Percentiles rank a stretch among this genome's conserved stretches.
Evolutionary conservation across 2,888 invertebrate species (phyloP).

Genomic region (Fragum sueziense): DNA sequence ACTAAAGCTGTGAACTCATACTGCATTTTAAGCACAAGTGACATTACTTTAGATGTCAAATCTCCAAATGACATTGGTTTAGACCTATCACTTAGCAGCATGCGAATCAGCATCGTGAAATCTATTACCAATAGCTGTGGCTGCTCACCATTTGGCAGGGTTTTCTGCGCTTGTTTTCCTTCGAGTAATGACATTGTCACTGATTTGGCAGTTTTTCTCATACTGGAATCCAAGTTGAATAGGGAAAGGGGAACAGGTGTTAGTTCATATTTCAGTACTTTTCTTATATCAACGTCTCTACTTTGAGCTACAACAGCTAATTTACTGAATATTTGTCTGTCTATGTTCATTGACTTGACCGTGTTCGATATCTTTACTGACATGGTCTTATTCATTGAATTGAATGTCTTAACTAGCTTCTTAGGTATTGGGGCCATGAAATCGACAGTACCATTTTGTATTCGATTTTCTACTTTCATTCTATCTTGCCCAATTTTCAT

Average conservation of each 20-base stretch:
- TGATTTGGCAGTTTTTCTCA: slow-evolving; percentile 16
- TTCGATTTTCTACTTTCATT: slow-evolving; percentile 3
- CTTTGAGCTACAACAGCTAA: slow-evolving; percentile 21
- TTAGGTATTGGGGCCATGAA: slow-evolving; percentile 17
- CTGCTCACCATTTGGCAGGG: no score
- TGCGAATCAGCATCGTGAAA: no score
- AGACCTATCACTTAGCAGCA: no score
- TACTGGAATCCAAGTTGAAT: slow-evolving; percentile 23
- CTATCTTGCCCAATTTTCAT: background rate
- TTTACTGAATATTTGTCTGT: slow-evolving; percentile 27
- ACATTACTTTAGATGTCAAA: no score
- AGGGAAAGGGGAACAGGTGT: slow-evolving; percentile 17
- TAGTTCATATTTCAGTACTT: slow-evolving; percentile 12
- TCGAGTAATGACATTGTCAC: no score
- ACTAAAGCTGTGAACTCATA: no score
- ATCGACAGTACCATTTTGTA: slow-evolving; percentile 1
- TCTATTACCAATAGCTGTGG: no score
- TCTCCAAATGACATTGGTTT: no score
- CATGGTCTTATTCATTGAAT: slow-evolving; percentile 19
- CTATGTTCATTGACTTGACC: slow-evolving; percentile 6
- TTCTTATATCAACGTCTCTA: slow-evolving; percentile 3
- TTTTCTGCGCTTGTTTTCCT: no score
- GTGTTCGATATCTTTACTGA: background rate
- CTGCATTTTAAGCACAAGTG: no score
- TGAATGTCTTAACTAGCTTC: background rate